A percentile compares a stretch with the other conserved stretches of the same genome.
Conservation (phyloP, 1,140 invertebrate species). For the Harpegnathos saltator region DNA sequence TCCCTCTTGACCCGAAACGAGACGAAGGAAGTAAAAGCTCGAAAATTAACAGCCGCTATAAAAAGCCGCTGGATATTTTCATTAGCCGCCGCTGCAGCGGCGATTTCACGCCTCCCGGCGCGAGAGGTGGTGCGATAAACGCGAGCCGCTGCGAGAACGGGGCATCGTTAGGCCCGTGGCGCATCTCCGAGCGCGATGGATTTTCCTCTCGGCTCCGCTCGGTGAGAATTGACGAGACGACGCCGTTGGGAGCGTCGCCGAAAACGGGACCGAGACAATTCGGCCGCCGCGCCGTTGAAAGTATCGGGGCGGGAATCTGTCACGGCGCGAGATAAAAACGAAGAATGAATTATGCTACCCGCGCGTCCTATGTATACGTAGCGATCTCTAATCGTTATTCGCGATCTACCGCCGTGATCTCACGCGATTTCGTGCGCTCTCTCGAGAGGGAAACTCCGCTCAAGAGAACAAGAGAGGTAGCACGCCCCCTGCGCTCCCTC, state of each 20-base stretch:
- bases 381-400: conserved; percentile 5
- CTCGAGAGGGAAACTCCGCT: background rate
- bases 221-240: conserved; percentile 35
- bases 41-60: conserved; percentile 57
- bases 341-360: background rate
- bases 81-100: conserved; percentile 21
- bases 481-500: no score
- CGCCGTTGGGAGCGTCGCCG: conserved; percentile 27
- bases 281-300: background rate
- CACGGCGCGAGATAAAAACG: conserved; percentile 27
- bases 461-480: background rate
- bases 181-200: background rate
- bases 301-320: conserved; percentile 25
- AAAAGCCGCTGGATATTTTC: conserved; percentile 51
- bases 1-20: background rate
- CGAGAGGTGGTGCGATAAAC: background rate
- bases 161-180: background rate
- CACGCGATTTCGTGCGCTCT: background rate
- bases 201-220: conserved; percentile 35
- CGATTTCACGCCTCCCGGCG: conserved; percentile 16
- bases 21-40: conserved; percentile 6
- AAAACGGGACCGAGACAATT: conserved; percentile 45
- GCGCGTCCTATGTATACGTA: background rate
- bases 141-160: background rate
- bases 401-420: background rate